A percentile compares a stretch with the other conserved stretches of the same genome.
phyloP scores from a whole-genome alignment of 2,797 vertebrate species.

The Pseudomugil tenellus region DNA sequence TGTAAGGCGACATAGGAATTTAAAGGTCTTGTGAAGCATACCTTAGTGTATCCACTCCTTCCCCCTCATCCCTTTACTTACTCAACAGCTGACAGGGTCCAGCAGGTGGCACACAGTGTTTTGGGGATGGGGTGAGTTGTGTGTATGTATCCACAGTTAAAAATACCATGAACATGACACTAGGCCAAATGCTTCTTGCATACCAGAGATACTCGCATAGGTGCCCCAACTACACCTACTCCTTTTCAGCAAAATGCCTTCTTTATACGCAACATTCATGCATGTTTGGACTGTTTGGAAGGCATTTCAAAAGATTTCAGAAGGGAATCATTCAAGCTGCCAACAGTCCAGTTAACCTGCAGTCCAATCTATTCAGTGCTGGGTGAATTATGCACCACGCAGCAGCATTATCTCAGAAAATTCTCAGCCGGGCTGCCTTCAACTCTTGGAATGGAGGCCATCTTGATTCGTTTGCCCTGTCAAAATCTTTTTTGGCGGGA shows the following conservation, averaged over 20 bases:
- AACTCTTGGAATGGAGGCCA: slow-evolving; percentile 6
- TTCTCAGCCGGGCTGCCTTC: slow-evolving; percentile 13
- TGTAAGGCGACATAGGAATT: slow-evolving; percentile 20
- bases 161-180: slow-evolving; percentile 77
- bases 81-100: slow-evolving; percentile 74
- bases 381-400: slow-evolving; percentile 19
- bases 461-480: slow-evolving; percentile 7
- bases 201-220: slow-evolving; percentile 62
- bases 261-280: slow-evolving; percentile 39
- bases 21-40: slow-evolving; percentile 39
- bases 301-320: slow-evolving; percentile 31
- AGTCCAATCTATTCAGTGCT: slow-evolving; percentile 35
- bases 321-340: slow-evolving; percentile 23
- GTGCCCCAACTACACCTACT: slow-evolving; percentile 41
- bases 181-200: slow-evolving; percentile 53
- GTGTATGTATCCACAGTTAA: slow-evolving; percentile 55
- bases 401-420: slow-evolving; percentile 12
- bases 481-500: slow-evolving; percentile 8
- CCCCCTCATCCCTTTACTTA: slow-evolving; percentile 27
- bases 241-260: slow-evolving; percentile 43
- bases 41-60: slow-evolving; percentile 10
- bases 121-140: slow-evolving; percentile 6
- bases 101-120: slow-evolving; percentile 72
- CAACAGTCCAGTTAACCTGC: slow-evolving; percentile 58
- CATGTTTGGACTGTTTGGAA: slow-evolving; percentile 28